These are phyloP conservation scores for Prunella strophiata DNA, from an alignment of 2,797 vertebrate species.

Conservation along the genomic window DNA sequence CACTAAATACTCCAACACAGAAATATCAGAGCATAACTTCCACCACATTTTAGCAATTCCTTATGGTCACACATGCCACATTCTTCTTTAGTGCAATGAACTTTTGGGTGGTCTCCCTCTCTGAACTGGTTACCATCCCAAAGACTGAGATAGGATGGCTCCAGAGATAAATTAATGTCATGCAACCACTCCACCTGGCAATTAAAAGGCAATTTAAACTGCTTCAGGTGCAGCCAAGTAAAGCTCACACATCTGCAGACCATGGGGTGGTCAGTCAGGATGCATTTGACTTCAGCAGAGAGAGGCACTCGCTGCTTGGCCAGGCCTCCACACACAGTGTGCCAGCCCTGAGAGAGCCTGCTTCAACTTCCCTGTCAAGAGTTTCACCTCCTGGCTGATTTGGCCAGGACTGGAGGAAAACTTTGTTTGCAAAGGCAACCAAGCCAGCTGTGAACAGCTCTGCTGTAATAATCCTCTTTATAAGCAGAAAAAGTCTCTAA, in stretches of 20 bases:
- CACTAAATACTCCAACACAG: background rate
- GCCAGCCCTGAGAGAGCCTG: background rate
- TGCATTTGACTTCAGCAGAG: background rate
- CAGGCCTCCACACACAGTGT: too few relatives aligned
- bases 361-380: background rate
- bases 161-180: background rate
- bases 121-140: background rate
- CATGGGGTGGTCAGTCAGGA: background rate
- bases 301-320: background rate
- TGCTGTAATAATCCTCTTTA: background rate
- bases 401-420: background rate
- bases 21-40: background rate
- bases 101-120: background rate
- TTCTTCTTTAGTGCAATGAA: background rate
- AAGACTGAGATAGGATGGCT: background rate
- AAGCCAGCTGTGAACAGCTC: background rate
- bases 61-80: rapidly evolving
- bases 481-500: conserved; percentile 19
- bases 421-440: background rate
- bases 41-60: background rate
- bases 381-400: background rate
- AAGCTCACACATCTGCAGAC: background rate
- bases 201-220: background rate
- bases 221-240: background rate
- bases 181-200: background rate